A percentile compares a stretch with the other conserved stretches of the same genome.
Evolutionary conservation across 2,888 invertebrate genomes (phyloP).

Genomic region (Galerucella nymphaeae): DNA sequence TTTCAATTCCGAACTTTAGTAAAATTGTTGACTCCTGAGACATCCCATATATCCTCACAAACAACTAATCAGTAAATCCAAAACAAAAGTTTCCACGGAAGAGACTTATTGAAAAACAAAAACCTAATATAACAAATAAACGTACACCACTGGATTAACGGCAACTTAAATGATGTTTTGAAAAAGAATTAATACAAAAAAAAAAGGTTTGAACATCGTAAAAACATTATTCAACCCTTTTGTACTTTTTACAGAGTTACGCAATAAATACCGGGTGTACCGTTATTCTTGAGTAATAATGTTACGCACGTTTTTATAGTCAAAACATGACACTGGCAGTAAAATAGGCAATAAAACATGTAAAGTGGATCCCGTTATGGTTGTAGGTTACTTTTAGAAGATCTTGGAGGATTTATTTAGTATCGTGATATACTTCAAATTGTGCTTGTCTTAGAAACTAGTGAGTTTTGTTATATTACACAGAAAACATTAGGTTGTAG

Average conservation of each 20-base stretch:
- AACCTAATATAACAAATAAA: background rate
- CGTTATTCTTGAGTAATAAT: slow-evolving; percentile 56
- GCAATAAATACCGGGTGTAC: slow-evolving; percentile 49
- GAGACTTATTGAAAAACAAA: no score
- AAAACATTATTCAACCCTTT: slow-evolving; percentile 55
- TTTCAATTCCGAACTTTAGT: no score
- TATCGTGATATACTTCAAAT: slow-evolving; percentile 47
- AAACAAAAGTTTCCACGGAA: no score
- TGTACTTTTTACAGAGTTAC: slow-evolving; percentile 46
- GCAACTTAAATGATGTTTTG: slow-evolving; percentile 45
- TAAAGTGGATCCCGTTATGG: slow-evolving; percentile 59
- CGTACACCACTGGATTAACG: background rate
- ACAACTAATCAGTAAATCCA: no score
- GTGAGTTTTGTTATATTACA: background rate
- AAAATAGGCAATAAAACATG: slow-evolving; percentile 62
- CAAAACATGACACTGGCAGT: slow-evolving; percentile 62
- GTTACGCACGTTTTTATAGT: slow-evolving; percentile 62
- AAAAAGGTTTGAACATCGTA: slow-evolving; percentile 48
- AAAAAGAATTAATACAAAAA: slow-evolving; percentile 53
- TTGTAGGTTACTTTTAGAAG: slow-evolving; percentile 50
- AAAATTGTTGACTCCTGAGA: no score
- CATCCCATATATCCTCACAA: no score
- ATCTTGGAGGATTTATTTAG: slow-evolving; percentile 50
- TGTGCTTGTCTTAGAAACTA: slow-evolving; percentile 34
- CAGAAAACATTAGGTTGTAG: background rate